phyloP scores from a whole-genome alignment of 2,797 vertebrate species.

The Malurus leucopterus region DNA sequence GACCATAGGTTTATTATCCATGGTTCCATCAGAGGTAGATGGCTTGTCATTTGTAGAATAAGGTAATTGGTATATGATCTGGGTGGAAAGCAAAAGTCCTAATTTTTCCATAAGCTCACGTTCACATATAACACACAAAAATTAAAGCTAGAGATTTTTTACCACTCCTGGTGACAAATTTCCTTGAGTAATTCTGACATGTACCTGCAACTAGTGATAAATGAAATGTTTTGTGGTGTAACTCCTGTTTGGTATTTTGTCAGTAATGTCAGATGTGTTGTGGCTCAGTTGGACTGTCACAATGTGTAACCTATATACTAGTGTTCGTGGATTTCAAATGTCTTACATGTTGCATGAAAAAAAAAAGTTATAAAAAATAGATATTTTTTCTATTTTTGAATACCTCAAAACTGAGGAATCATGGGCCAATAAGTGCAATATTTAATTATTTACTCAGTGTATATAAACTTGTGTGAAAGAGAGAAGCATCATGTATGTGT shows the following conservation, averaged over 20 bases:
- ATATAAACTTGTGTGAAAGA: conserved; percentile 84
- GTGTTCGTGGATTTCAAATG: conserved; percentile 71
- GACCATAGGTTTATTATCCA: background rate
- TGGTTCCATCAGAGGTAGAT: background rate
- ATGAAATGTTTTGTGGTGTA: conserved; percentile 59
- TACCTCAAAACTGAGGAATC: conserved; percentile 87
- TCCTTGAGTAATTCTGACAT: conserved; percentile 45
- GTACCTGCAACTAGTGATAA: conserved; percentile 52
- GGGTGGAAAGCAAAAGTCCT: background rate
- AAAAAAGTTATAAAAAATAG: conserved; percentile 74
- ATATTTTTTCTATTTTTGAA: conserved; percentile 85
- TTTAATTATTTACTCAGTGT: conserved; percentile 92
- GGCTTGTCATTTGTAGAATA: background rate
- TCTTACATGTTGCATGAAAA: conserved; percentile 82
- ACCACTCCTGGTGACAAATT: background rate
- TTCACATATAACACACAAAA: background rate
- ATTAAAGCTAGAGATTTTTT: conserved; percentile 8
- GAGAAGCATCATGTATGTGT: conserved; percentile 63
- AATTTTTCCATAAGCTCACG: background rate
- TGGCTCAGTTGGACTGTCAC: conserved; percentile 67
- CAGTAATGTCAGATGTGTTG: conserved; percentile 72
- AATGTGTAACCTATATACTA: conserved; percentile 78
- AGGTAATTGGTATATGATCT: background rate
- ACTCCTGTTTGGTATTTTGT: conserved; percentile 69
- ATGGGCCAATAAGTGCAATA: conserved; percentile 99